Percentiles rank a stretch among this genome's conserved stretches.
Evolutionary conservation across 2,113 vertebrate species (phyloP).

Genomic region (Oryzias melastigma): DNA sequence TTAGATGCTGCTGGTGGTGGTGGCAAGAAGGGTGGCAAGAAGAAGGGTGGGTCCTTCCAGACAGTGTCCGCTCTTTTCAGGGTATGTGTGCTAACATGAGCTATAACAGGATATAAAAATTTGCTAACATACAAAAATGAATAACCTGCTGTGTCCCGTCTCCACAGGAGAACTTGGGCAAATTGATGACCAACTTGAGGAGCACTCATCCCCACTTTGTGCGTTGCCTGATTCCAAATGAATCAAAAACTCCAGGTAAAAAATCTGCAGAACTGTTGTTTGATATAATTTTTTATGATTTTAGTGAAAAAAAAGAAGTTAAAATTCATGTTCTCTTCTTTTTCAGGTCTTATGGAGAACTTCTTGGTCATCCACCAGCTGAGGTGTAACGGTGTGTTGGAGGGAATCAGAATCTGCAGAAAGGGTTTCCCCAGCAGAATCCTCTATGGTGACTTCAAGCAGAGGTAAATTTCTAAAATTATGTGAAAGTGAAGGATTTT

Average conservation of each 20-base stretch:
- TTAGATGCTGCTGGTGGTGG: conserved; percentile 48
- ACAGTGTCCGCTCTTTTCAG: conserved; percentile 75
- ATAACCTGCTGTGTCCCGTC: conserved; percentile 5
- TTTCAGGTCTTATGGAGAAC: conserved; percentile 86
- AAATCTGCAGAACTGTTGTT: neutral
- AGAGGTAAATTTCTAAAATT: conserved; percentile 74
- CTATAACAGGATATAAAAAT: neutral
- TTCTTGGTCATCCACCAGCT: conserved; percentile 86
- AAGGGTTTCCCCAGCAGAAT: conserved; percentile 77
- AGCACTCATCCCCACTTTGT: conserved; percentile 90
- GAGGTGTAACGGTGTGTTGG: conserved; percentile 84
- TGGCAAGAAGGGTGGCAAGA: conserved; percentile 70
- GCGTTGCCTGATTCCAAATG: conserved; percentile 88
- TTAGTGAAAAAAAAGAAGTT: neutral
- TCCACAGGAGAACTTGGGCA: conserved; percentile 87
- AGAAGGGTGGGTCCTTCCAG: conserved; percentile 71
- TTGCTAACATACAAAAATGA: neutral
- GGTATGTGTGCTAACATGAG: conserved; percentile 34
- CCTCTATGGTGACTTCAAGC: conserved; percentile 84
- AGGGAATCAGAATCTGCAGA: conserved; percentile 84
- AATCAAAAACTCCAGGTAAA: conserved; percentile 87
- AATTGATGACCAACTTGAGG: conserved; percentile 86
- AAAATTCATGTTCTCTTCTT: neutral
- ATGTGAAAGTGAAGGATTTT: neutral
- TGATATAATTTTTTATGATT: neutral